Percentiles rank a stretch among this genome's conserved stretches.
phyloP scores from a whole-genome alignment of 2,888 invertebrate species.

The Lacanobia wlatinum region DNA sequence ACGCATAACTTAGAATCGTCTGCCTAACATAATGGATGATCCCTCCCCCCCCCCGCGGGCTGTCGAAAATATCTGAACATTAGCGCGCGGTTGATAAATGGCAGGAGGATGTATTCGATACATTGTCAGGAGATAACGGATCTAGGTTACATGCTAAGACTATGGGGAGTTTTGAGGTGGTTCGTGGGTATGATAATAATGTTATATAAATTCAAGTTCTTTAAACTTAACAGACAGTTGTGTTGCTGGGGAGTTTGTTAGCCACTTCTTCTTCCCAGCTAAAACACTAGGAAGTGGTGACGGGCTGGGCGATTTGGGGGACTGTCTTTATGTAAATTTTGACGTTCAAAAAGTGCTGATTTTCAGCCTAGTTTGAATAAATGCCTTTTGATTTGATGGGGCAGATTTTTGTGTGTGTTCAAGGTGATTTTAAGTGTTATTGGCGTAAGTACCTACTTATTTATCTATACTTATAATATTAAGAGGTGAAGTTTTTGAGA shows the following conservation, averaged over 20 bases:
- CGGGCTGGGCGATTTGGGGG: no score
- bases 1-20: constrained; percentile 67
- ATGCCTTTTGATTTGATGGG: no score
- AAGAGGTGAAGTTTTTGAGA: no score
- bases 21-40: constrained; percentile 65
- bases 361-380: no score
- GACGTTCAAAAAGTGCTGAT: no score
- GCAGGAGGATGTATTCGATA: constrained; percentile 46
- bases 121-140: constrained; percentile 48
- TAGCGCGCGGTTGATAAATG: constrained; percentile 61
- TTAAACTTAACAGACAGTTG: no score
- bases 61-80: constrained; percentile 67
- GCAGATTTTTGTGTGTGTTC: not conserved
- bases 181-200: not conserved
- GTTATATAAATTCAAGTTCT: no score
- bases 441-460: not conserved
- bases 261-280: no score
- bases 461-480: no score
- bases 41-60: constrained; percentile 32
- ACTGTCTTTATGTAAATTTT: no score
- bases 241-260: no score
- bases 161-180: constrained; percentile 2
- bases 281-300: no score
- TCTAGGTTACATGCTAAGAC: constrained; percentile 32
- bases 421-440: not conserved